Percentiles rank a stretch among this genome's conserved stretches.
phyloP scores from a whole-genome alignment of 2,888 invertebrate genomes.

The Laothoe populi region DNA sequence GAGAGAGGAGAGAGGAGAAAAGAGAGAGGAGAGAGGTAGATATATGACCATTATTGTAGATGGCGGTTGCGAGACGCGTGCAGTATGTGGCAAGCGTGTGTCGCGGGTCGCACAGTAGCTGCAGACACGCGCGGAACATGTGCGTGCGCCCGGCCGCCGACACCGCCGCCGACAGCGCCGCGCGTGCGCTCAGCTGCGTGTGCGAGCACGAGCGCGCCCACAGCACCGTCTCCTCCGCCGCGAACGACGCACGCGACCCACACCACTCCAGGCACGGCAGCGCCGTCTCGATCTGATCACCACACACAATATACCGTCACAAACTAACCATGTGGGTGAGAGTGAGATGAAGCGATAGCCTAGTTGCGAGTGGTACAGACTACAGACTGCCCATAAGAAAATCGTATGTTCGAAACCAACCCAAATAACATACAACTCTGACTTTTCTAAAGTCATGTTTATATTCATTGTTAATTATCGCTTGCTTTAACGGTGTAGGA shows the following conservation, averaged over 20 bases:
- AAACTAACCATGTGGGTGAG: too few relatives aligned
- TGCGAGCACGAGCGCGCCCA: neutral
- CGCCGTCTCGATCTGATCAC: neutral
- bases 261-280: neutral
- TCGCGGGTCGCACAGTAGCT: constrained; percentile 52
- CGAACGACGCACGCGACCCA: too few relatives aligned
- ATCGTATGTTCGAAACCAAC: too few relatives aligned
- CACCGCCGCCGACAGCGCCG: constrained; percentile 29
- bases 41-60: constrained; percentile 26
- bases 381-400: too few relatives aligned
- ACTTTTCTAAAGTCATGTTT: too few relatives aligned
- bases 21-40: too few relatives aligned
- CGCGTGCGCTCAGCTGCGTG: constrained; percentile 20
- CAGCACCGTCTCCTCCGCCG: neutral
- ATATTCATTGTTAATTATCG: too few relatives aligned
- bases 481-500: too few relatives aligned
- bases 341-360: too few relatives aligned
- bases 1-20: too few relatives aligned
- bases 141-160: neutral
- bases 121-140: constrained; percentile 46
- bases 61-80: constrained; percentile 32
- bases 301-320: neutral
- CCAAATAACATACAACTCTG: too few relatives aligned
- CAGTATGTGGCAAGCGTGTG: constrained; percentile 43
- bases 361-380: too few relatives aligned